Base-by-base conservation (phyloP, 2,888 invertebrate genomes). In the Drosophila leonis region DNA sequence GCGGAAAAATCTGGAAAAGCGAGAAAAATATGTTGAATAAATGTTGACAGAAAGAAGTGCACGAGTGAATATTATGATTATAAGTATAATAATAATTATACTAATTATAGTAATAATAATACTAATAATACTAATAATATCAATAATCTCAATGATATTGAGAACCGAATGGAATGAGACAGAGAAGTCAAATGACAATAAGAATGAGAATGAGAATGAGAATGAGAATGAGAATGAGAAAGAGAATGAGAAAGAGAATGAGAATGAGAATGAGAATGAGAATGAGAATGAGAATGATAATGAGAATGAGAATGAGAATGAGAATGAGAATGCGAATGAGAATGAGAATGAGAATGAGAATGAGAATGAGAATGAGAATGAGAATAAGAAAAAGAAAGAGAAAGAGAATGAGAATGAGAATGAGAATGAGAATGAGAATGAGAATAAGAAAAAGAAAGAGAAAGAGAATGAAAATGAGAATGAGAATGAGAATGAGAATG, bases 11-110 rank as follows among this genome's bases (percentile, higher is more conserved):
- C 13, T 4, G 29, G 18, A 3, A 52, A 35, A 13, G 33, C 12
- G 48, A 10, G 18, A 8, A 48, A 37, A 68, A 46, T 54, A 24
- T 52, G 20, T 57, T 60, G 35, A 33, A 59, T 33, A 33, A 37
- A 24, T 24, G 24, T 10, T 15, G 29, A 9, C 4, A 52, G n/a
- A 2, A 37, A 27, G 15, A 44, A 8, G n/a, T 7, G 2, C 8
- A 24, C 0, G 9, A 42, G 39, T 8, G 8, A 31, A 7, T 6
- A 24, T 35, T 37, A 35, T n/a, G 0, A 10, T 52, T 31, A 13
- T 35, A 24, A 54, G 4, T 37, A 37, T n/a, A 7, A n/a, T n/a
- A 52, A 24, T 15, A n/a, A 20, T 29, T 2, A 18, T 13, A 13
- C 0, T 18, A 31, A 29, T n/a, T 0, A 29, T 29, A 31, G 18